Percentiles rank a stretch among this genome's conserved stretches.
These are phyloP conservation scores for Pseudomyrmex pallidus DNA, from an alignment of 1,140 invertebrate genomes.

Conservation along the genomic window DNA sequence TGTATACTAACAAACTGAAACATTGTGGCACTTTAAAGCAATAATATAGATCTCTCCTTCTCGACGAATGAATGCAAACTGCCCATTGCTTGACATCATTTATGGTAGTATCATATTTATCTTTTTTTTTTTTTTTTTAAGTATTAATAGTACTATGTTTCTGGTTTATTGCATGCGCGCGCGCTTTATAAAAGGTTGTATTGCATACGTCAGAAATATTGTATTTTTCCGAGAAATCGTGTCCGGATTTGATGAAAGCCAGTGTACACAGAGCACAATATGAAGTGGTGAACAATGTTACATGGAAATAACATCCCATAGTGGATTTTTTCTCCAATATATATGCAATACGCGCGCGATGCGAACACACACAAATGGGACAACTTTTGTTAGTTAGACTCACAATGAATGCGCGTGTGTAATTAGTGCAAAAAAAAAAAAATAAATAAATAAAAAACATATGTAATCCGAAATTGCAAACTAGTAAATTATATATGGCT, in stretches of 20 bases:
- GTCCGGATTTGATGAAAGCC: not conserved
- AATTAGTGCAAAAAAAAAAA: not conserved
- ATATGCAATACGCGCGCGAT: slow-evolving; percentile 2
- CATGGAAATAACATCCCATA: slow-evolving; percentile 2
- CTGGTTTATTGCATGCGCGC: not conserved
- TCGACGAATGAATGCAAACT: too few species aligned
- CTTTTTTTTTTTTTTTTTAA: not conserved
- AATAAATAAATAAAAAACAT: not conserved
- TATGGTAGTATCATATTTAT: too few species aligned
- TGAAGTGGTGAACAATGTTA: slow-evolving; percentile 1
- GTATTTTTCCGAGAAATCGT: slow-evolving; percentile 21
- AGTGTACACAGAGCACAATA: not conserved
- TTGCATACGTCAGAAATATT: not conserved
- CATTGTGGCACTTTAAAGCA: too few species aligned
- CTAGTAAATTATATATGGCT: not conserved
- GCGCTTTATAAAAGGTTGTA: not conserved
- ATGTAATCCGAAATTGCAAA: not conserved
- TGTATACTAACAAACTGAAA: too few species aligned
- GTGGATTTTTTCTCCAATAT: slow-evolving; percentile 21
- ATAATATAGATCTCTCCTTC: too few species aligned
- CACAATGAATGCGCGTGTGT: too few species aligned
- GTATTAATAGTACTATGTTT: not conserved
- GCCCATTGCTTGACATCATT: too few species aligned
- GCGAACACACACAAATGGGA: too few species aligned
- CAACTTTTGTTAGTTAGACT: too few species aligned